Evolutionary conservation across 2,113 vertebrate genomes (phyloP).

Genomic region (Neolamprologus cancellatus): DNA sequence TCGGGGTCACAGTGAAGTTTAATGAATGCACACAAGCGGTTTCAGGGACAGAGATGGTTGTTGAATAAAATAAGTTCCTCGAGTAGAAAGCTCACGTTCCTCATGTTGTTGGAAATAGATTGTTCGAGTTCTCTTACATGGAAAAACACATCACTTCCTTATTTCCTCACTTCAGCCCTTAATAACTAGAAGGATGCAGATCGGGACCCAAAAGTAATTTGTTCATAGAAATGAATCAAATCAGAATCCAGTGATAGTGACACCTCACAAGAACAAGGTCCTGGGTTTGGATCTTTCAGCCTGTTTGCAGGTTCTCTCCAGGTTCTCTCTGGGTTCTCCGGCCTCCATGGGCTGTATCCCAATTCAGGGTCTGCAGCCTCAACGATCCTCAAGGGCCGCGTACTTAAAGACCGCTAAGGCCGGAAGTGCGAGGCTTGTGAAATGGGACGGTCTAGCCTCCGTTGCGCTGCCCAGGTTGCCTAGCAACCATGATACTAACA

Average conservation of each 20-base stretch:
- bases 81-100: neutral
- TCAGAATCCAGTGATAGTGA: fast-evolving
- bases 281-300: neutral
- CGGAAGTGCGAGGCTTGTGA: no score
- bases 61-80: neutral
- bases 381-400: no score
- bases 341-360: no score
- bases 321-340: neutral
- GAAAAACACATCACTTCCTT: neutral
- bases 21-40: neutral
- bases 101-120: neutral
- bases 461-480: no score
- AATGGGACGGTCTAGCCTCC: no score
- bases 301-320: fast-evolving
- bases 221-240: neutral
- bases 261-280: fast-evolving
- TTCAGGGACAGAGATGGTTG: fast-evolving
- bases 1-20: neutral
- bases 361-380: no score
- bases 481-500: no score
- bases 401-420: no score
- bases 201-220: fast-evolving
- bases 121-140: neutral
- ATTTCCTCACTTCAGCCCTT: neutral
- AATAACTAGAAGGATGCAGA: neutral